Conservation (phyloP, 2,888 invertebrate species). For the Oscheius sp. region DNA sequence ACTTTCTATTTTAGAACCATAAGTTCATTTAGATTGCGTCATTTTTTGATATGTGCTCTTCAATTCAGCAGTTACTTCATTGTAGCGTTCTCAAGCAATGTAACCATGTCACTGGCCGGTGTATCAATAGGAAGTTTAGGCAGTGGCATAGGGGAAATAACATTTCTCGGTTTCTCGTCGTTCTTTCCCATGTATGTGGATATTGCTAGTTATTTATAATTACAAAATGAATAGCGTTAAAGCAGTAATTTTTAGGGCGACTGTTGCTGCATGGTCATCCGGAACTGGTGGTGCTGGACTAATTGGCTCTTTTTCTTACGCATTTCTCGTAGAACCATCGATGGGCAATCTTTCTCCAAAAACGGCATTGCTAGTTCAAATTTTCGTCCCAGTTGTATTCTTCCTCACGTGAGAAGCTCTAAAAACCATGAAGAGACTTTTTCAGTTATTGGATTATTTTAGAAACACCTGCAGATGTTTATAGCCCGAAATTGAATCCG, state of each 20-base stretch:
- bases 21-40: slow-evolving; percentile 58
- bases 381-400: slow-evolving; percentile 79
- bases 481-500: slow-evolving; percentile 47
- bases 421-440: background rate
- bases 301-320: slow-evolving; percentile 73
- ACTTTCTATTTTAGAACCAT: background rate
- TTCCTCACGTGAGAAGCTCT: slow-evolving; percentile 74
- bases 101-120: slow-evolving; percentile 70
- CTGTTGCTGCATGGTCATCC: slow-evolving; percentile 85
- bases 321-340: slow-evolving; percentile 77
- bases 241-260: background rate
- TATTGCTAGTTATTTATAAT: background rate
- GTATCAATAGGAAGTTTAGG: slow-evolving; percentile 82
- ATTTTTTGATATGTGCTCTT: slow-evolving; percentile 56
- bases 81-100: slow-evolving; percentile 63
- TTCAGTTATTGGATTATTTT: slow-evolving; percentile 52
- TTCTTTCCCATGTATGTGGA: slow-evolving; percentile 29
- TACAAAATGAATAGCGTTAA: too few species aligned
- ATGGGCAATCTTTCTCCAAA: slow-evolving; percentile 71
- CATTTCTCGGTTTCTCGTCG: slow-evolving; percentile 80
- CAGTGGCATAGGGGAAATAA: slow-evolving; percentile 83
- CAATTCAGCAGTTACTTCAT: slow-evolving; percentile 65
- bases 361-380: slow-evolving; percentile 79
- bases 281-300: slow-evolving; percentile 84
- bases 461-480: slow-evolving; percentile 49